These are phyloP conservation scores for Hapalemur alaotrensis DNA, from an alignment of 2,797 vertebrate species.

Conservation along the genomic window DNA sequence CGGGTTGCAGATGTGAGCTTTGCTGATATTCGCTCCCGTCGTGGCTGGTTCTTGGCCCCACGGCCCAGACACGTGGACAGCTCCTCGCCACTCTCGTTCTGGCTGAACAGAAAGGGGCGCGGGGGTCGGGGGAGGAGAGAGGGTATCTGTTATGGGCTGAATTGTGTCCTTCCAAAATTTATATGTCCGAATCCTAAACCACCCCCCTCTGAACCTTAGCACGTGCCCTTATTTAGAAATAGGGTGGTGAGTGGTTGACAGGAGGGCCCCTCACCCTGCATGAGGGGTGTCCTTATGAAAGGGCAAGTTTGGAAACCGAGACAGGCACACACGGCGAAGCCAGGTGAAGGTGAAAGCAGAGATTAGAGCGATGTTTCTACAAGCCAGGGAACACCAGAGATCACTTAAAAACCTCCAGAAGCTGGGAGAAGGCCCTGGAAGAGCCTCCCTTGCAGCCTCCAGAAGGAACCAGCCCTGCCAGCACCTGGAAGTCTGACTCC, in stretches of 20 bases:
- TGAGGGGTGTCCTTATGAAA: background rate
- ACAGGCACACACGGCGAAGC: background rate
- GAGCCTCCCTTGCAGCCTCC: background rate
- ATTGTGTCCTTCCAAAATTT: background rate
- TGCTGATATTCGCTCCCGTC: background rate
- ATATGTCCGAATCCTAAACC: background rate
- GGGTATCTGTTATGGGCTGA: background rate
- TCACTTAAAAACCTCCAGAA: background rate
- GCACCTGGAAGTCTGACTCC: background rate
- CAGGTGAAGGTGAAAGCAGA: background rate
- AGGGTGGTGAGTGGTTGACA: background rate
- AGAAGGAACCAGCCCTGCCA: background rate
- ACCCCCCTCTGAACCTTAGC: background rate
- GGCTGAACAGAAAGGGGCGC: rapidly evolving
- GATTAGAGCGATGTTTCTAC: rapidly evolving
- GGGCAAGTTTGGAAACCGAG: background rate
- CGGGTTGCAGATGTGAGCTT: background rate
- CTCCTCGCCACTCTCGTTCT: background rate
- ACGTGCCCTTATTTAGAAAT: background rate
- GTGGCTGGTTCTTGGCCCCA: background rate
- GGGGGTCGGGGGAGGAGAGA: too few relatives aligned
- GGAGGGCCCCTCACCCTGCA: background rate
- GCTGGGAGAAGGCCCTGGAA: too few relatives aligned
- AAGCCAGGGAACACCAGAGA: background rate
- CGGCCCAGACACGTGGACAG: background rate